Evolutionary conservation across 1,140 invertebrate species (phyloP).

Genomic region (Anagrus nilaparvatae): DNA sequence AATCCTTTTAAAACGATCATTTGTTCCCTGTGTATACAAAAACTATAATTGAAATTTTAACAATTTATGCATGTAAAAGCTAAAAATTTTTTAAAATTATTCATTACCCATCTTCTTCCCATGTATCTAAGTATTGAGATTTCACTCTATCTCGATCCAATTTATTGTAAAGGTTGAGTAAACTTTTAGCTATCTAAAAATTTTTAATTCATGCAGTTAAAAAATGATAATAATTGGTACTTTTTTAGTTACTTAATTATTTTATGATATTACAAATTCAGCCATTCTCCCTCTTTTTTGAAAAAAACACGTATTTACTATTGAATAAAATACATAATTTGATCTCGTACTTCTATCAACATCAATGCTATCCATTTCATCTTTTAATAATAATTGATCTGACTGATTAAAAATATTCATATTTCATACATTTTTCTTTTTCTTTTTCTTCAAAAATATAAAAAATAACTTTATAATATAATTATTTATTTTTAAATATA

Average conservation of each 20-base stretch:
- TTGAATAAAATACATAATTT: conserved; percentile 24
- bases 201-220: background rate
- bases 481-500: too few species aligned
- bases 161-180: conserved; percentile 18
- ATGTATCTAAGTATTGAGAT: conserved; percentile 14
- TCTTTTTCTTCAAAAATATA: too few species aligned
- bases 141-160: conserved; percentile 15
- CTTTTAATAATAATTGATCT: too few species aligned
- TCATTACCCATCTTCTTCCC: conserved; percentile 22
- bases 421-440: too few species aligned
- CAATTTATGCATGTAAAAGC: background rate
- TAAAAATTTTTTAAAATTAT: background rate
- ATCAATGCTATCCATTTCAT: too few species aligned
- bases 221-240: background rate
- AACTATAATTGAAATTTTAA: background rate
- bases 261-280: conserved; percentile 10
- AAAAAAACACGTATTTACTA: conserved; percentile 22
- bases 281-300: conserved; percentile 18
- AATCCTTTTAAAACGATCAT: conserved; percentile 24
- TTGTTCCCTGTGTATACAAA: conserved; percentile 16
- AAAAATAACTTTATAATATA: too few species aligned
- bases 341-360: too few species aligned
- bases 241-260: background rate
- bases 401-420: too few species aligned
- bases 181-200: conserved; percentile 20